These are phyloP conservation scores for Lithophane socia DNA, from an alignment of 2,888 invertebrate species.

Conservation along the genomic window DNA sequence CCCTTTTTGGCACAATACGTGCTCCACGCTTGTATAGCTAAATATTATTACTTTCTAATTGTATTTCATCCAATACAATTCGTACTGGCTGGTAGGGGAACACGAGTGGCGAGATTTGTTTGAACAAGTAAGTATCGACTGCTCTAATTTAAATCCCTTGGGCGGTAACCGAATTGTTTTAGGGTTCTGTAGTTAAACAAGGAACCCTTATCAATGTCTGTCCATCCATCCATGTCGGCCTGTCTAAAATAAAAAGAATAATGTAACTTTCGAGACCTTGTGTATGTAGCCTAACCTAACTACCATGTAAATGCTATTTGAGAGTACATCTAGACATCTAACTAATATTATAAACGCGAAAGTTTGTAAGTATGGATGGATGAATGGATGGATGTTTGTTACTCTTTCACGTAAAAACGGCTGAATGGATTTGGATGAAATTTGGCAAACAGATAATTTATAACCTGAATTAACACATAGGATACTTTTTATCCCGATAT, in stretches of 20 bases:
- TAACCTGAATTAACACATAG: too few relatives aligned
- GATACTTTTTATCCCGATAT: too few relatives aligned
- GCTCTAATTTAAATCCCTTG: conserved; percentile 47
- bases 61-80: conserved; percentile 41
- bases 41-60: conserved; percentile 59
- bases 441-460: too few relatives aligned
- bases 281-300: neutral
- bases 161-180: conserved; percentile 23
- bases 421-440: too few relatives aligned
- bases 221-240: conserved; percentile 11
- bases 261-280: conserved; percentile 1
- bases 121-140: conserved; percentile 25
- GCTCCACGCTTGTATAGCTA: conserved; percentile 35
- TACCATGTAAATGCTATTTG: too few relatives aligned
- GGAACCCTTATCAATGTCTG: conserved; percentile 42
- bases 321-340: too few relatives aligned
- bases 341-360: too few relatives aligned
- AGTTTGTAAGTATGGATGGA: too few relatives aligned
- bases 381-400: too few relatives aligned
- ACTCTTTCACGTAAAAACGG: too few relatives aligned
- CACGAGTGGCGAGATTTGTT: conserved; percentile 3
- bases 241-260: conserved; percentile 35
- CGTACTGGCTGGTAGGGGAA: conserved; percentile 35
- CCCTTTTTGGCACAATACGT: conserved; percentile 36
- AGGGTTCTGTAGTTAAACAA: conserved; percentile 29